Evolutionary conservation across 2,888 invertebrate species (phyloP), one percentile per base, ranked within the genome.

Genomic region (Theodoxus fluviatilis): DNA sequence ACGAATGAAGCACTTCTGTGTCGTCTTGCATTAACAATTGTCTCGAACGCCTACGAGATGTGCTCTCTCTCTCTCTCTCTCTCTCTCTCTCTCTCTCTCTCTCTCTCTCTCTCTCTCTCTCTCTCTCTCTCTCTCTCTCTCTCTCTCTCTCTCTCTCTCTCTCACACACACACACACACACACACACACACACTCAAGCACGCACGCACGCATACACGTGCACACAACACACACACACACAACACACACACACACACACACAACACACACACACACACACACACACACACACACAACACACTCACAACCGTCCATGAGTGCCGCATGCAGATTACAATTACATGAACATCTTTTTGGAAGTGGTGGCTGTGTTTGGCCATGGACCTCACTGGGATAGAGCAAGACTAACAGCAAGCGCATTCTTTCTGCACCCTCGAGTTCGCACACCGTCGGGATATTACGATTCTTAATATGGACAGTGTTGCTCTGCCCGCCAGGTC

Each of bases 261-360:
- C n/a, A n/a, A n/a, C n/a, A n/a, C n/a, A 25, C 57, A 57, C 25
- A 22, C 59, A 59, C 35, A 59, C 59, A 59, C 59, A 59, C 59
- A 59, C 59, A 33, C 59, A 59, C 35, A 57, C 57, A 57, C 57
- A 57, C 15, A 15, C 15, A 43, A 15, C 9, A 43, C 15, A 15
- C 7, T 43, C 43, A 15, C 7, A 15, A 43, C 15, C 7, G 15
- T 43, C 15, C 9, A 15, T n/a, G n/a, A n/a, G n/a, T n/a, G n/a
- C n/a, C n/a, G n/a, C n/a, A n/a, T n/a, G n/a, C n/a, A n/a, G n/a
- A n/a, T n/a, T n/a, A n/a, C n/a, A n/a, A n/a, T n/a, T n/a, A n/a
- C n/a, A n/a, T n/a, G n/a, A n/a, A n/a, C n/a, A n/a, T n/a, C n/a
- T n/a, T n/a, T n/a, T n/a, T n/a, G n/a, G n/a, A n/a, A n/a, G n/a